Evolutionary conservation across 2,113 vertebrate species (phyloP), one percentile per base, ranked within the genome.

Genomic region (Istiophorus platypterus): DNA sequence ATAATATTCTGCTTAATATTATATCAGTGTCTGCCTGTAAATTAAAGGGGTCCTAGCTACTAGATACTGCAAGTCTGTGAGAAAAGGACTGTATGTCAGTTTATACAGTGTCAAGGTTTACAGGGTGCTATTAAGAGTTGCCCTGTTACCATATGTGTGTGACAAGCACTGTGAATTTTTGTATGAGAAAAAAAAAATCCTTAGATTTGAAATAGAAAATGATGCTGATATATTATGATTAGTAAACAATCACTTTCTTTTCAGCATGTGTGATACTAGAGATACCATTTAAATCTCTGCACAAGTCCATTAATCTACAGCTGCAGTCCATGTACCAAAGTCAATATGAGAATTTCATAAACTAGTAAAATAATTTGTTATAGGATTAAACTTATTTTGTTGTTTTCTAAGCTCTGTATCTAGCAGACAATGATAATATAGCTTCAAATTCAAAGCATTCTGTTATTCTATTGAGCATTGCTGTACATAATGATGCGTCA

Each of bases 391-490:
- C n/a, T 71, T 54, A 7, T 4, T 18, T 76, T 65, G 24, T 41
- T 64, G 5, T 64, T 18, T 13, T 54, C 11, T 61, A 54, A 67
- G 24, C 27, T 65, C 22, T 65, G 20, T n/a, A 3, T n/a, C 7
- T 51, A 51, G 18, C 7, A 20, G 17, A 68, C 41, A 8, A 22
- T 26, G 29, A 58, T 31, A 13, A 12, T 76, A 52, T 47, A n/a
- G 17, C 59, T 67, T 49, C 39, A 49, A 64, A 65, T 17, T 49
- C 52, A 42, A 51, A 45, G 22, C 41, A 49, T 65, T 54, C 18
- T 66, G 73, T 76, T 54, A 57, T 45, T 76, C 29, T 65, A 45
- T 56, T 65, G n/a, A 45, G 54, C 13, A 22, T 26, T 74, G 57
- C 58, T 45, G 20, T 47, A 45, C 26, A 34, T 61, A 73, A 61